Evolutionary conservation across 2,888 invertebrate species (phyloP), one percentile per base, ranked within the genome.

Genomic region (Rhingia campestris): DNA sequence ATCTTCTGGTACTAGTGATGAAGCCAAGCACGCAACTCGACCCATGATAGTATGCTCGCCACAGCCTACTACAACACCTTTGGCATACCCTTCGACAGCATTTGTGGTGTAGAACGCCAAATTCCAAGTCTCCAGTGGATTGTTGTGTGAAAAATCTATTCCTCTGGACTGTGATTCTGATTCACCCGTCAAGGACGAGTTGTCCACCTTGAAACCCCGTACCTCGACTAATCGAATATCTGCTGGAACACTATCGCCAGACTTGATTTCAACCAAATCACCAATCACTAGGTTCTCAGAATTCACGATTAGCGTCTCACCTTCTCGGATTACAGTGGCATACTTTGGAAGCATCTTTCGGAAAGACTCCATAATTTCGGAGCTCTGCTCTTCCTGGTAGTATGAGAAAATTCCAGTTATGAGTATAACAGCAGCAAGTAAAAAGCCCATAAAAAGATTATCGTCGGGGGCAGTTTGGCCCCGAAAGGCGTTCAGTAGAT

Each of bases 41-140:
- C 97, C 97, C 96, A 97, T 97, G 6, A 97, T 97, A 87, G 97
- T 97, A 90, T 96, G 94, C 92, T 97, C 97, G 88, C 97, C 97
- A 89, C 96, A 97, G 92, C 95, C 95, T 89, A 98, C 96, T 63
- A 97, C 97, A 87, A 97, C 94, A 86, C 97, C 97, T 4, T 7
- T 56, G 14, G 70, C 86, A 2, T 58, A 89, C 10, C 93, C 93
- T 89, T 93, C 93, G 0, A 93, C 92, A 4, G 93, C 93, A 86
- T 93, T 93, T 0, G 93, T 93, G 0, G 93, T 93, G 87, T 93
- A 93, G 86, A 93, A 93, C 0, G 92, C 93, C 53, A 93, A 88
- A 86, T 93, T 93, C 87, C 91, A 92, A 0, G 93, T 93, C 88
- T 93, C 93, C 58, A 93, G 87, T 9, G 93, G 92, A 87, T 93